Evolutionary conservation across 2,797 vertebrate genomes (phyloP).

Genomic region (Manis pentadactyla): DNA sequence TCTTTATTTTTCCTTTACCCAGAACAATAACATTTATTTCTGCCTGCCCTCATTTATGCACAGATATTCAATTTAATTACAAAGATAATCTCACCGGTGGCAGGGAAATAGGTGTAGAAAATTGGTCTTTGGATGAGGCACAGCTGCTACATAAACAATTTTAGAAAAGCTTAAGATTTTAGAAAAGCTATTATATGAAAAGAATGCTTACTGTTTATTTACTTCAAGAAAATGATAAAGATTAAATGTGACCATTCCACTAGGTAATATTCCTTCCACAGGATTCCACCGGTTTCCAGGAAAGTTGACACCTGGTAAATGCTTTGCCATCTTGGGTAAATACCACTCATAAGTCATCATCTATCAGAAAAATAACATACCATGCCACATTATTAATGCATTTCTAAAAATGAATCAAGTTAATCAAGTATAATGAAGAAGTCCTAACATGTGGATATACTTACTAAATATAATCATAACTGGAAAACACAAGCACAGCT

Average conservation of each 20-base stretch:
- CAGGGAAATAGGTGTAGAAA: conserved; percentile 85
- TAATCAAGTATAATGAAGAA: neutral
- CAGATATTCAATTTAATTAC: conserved; percentile 88
- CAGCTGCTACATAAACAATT: conserved; percentile 86
- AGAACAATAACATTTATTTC: conserved; percentile 83
- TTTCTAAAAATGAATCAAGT: conserved; percentile 26
- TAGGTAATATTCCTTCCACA: conserved; percentile 84
- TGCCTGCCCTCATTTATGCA: conserved; percentile 83
- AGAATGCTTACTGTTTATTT: conserved; percentile 94
- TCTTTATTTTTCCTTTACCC: conserved; percentile 73
- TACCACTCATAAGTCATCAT: conserved; percentile 99
- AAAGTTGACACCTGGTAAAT: conserved; percentile 92
- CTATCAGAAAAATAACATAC: conserved; percentile 83
- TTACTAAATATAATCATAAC: neutral
- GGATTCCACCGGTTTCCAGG: conserved; percentile 95
- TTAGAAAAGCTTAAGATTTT: conserved; percentile 81
- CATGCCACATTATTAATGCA: conserved; percentile 18
- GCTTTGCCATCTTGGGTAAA: conserved; percentile 93
- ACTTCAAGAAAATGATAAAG: conserved; percentile 94
- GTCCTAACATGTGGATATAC: neutral
- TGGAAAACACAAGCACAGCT: neutral
- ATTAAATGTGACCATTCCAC: conserved; percentile 93
- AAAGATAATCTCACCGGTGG: conserved; percentile 85
- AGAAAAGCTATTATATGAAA: conserved; percentile 84
- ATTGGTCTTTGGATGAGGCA: conserved; percentile 85